A percentile compares a stretch with the other conserved stretches of the same genome.
Conservation (phyloP, 2,113 vertebrate genomes). For the Gallinago paraguaiae region DNA sequence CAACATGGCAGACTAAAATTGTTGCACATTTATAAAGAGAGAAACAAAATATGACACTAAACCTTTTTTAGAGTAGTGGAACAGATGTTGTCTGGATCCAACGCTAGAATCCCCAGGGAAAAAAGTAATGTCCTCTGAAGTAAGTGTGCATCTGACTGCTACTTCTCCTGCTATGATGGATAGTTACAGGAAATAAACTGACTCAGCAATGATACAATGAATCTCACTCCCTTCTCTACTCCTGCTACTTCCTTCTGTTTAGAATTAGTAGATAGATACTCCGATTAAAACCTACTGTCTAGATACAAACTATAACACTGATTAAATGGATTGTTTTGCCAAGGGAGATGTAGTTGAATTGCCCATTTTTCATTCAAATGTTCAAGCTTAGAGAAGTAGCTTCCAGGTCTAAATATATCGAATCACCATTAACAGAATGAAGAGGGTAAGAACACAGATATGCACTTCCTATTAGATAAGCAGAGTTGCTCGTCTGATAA, state of each 20-base stretch:
- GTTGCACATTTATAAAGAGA: neutral
- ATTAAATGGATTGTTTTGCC: slow-evolving; percentile 83
- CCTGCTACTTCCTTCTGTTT: slow-evolving; percentile 66
- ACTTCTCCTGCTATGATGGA: slow-evolving; percentile 79
- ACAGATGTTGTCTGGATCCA: slow-evolving; percentile 80
- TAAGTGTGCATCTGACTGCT: slow-evolving; percentile 81
- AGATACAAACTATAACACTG: slow-evolving; percentile 89
- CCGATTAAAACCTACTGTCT: slow-evolving; percentile 89
- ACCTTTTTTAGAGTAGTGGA: slow-evolving; percentile 66
- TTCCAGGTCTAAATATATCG: slow-evolving; percentile 82
- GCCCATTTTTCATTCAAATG: slow-evolving; percentile 84
- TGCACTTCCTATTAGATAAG: slow-evolving; percentile 72
- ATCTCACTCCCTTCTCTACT: slow-evolving; percentile 49
- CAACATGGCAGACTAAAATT: neutral
- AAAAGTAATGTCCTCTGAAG: slow-evolving; percentile 48
- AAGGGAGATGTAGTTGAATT: slow-evolving; percentile 72
- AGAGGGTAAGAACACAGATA: slow-evolving; percentile 61
- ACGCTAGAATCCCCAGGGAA: slow-evolving; percentile 69
- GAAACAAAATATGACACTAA: slow-evolving; percentile 51
- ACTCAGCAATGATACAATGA: slow-evolving; percentile 81
- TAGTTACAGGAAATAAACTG: slow-evolving; percentile 82
- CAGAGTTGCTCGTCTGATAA: slow-evolving; percentile 69
- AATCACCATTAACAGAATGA: slow-evolving; percentile 79
- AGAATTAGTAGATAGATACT: slow-evolving; percentile 84
- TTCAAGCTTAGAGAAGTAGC: slow-evolving; percentile 71